phyloP scores from a whole-genome alignment of 2,797 vertebrate species.

The Poeciliopsis gracilis region DNA sequence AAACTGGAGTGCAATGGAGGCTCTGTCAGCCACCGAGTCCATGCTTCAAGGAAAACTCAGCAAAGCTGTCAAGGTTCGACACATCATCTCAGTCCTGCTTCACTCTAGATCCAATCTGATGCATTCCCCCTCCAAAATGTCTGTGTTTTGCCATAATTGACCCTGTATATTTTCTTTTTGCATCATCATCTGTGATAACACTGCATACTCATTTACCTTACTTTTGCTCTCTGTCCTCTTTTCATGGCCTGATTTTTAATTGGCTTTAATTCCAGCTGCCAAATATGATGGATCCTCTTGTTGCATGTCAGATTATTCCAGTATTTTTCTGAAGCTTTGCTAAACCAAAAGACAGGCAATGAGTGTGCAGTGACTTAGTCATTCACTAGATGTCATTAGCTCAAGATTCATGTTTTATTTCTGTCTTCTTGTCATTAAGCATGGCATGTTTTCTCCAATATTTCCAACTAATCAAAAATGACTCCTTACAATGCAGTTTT shows the following conservation, averaged over 20 bases:
- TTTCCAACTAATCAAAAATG: constrained; percentile 34
- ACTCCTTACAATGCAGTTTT: background rate
- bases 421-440: constrained; percentile 56
- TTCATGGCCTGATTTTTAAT: constrained; percentile 53
- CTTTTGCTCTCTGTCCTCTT: constrained; percentile 21
- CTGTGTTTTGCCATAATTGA: constrained; percentile 69
- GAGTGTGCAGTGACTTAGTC: constrained; percentile 79
- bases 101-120: constrained; percentile 89
- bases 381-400: constrained; percentile 68
- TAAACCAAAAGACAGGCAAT: constrained; percentile 64
- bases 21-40: constrained; percentile 99
- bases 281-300: constrained; percentile 20
- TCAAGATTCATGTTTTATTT: constrained; percentile 61
- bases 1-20: constrained; percentile 99
- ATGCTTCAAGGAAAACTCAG: constrained; percentile 99
- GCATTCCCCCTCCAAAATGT: constrained; percentile 66
- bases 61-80: constrained; percentile 99
- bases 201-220: constrained; percentile 83
- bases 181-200: constrained; percentile 59
- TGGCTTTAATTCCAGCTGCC: constrained; percentile 46
- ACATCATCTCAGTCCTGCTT: constrained; percentile 83
- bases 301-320: background rate
- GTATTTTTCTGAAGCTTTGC: background rate
- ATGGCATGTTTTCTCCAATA: constrained; percentile 62
- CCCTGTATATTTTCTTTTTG: constrained; percentile 65